Percentiles rank a stretch among this genome's conserved stretches.
Conservation (phyloP, 2,113 vertebrate species). For the Melanerpes aurifrons region DNA sequence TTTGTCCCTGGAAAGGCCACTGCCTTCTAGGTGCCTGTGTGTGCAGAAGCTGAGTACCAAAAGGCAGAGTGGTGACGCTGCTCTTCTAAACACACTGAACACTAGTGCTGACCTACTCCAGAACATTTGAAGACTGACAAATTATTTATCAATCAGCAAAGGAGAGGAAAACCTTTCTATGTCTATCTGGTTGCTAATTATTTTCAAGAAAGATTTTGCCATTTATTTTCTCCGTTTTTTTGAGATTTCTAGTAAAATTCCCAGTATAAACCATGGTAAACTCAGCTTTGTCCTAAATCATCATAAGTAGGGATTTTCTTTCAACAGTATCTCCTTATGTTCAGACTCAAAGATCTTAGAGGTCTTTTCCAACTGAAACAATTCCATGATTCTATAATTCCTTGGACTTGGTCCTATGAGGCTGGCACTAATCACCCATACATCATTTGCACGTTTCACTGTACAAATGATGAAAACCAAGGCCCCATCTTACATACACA, state of each 20-base stretch:
- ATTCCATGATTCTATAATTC: neutral
- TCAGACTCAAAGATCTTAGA: too few relatives aligned
- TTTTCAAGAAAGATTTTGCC: neutral
- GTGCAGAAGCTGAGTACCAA: neutral
- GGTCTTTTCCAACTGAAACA: too few relatives aligned
- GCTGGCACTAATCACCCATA: neutral
- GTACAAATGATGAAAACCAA: neutral
- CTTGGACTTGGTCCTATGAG: neutral
- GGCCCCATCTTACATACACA: neutral
- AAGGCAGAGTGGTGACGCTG: neutral
- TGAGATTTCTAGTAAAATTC: neutral
- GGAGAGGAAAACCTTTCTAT: fast-evolving
- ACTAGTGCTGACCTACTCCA: neutral
- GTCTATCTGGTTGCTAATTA: neutral
- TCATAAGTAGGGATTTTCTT: neutral
- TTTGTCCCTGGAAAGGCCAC: neutral
- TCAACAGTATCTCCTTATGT: neutral
- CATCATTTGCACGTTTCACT: neutral
- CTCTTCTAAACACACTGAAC: neutral
- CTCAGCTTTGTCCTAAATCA: neutral
- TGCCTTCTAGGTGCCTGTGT: neutral
- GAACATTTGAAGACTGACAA: neutral
- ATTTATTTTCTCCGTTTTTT: neutral
- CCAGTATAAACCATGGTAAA: fast-evolving
- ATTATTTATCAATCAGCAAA: neutral